Base-by-base conservation (phyloP, 2,113 vertebrate species). In the Pygathrix nemaeus region DNA sequence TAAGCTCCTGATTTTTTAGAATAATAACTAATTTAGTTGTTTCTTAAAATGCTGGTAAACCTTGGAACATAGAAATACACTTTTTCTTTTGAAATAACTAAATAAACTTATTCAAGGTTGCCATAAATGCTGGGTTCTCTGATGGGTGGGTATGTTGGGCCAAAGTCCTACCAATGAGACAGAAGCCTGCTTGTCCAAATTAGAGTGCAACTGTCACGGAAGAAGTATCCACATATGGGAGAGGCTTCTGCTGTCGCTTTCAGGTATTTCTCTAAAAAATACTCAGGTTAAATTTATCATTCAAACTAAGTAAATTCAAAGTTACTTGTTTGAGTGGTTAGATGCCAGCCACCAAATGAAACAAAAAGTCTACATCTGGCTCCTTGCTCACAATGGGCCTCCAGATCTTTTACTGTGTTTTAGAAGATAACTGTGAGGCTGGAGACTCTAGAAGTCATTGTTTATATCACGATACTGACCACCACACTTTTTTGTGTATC, bases 1-100 rank as follows among this genome's bases (percentile, higher is more conserved):
- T 99, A 98, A 99, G 99, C 97, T 30, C 70, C 92, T 13, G 81
- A 87, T 25, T 94, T 98, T 48, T n/a, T 48, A 75, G 87, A 72
- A 5, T 85, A 76, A 90, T 96, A 91, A 14, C 21, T 96, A 55
- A 25, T 75, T 20, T 87, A 55, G 48, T 57, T n/a, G 7, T 57
- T 93, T 35, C 35, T 21, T 83, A 89, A 88, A 73, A 5, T 86
- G 5, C 48, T 91, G 13, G 81, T 66, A 82, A 66, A 32, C 18
- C 20, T 10, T n/a, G 30, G 17, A 66, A n/a, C 23, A 38, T 68
- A 70, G 38, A 87, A 48, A 35, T 52, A 7, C 30, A 8, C 72
- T 89, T 90, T 45, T 57, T 97, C 23, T 73, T 66, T 81, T 61
- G 25, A 72, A 84, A 20, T 55, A 55, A 48, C 40, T 89, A 68